Evolutionary conservation across 1,140 invertebrate species (phyloP), one percentile per base, ranked within the genome.

Genomic region (Telenomus remus): DNA sequence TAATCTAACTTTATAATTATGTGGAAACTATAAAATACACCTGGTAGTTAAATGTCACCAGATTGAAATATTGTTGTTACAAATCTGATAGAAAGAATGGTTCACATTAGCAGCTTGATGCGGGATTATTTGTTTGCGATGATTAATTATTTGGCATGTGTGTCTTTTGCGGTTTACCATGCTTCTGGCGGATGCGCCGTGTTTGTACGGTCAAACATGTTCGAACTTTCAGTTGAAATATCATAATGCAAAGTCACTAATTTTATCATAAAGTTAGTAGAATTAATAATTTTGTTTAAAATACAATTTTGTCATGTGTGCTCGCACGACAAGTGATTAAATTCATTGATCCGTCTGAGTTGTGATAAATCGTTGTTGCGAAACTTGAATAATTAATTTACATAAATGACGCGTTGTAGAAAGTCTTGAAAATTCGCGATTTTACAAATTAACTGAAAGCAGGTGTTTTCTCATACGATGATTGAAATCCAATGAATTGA

Each of bases 121-220:
- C 39, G 34, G 46, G 48, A 35, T 44, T 53, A 35, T 63, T 63
- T 53, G 59, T 63, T 27, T 27, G 19, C 19, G 10, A 63, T 53
- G 49, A 63, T 63, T 63, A 63, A 63, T 63, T 53, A 63, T 53
- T 63, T 53, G 49, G 39, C 6, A 15, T 16, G 49, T 53, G 46
- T 53, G 42, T 53, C 27, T 39, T 63, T 53, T 46, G 59, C 42
- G 59, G 59, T 63, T 42, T 46, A 35, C 49, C 33, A 10, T 53
- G 16, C 35, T 51, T 46, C 49, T 15, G 13, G 49, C 16, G 37
- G 10, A 15, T 15, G 47, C 37, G 34, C 37, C 14, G 16, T 44
- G 16, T 51, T 47, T 16, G 56, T 39, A 37, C 35, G 44, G 19
- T 10, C 44, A 49, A 57, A 59, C 15, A 27, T 16, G 48, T 49